These are phyloP conservation scores for Nephotettix cincticeps DNA, from an alignment of 1,140 invertebrate genomes.

Conservation along the genomic window DNA sequence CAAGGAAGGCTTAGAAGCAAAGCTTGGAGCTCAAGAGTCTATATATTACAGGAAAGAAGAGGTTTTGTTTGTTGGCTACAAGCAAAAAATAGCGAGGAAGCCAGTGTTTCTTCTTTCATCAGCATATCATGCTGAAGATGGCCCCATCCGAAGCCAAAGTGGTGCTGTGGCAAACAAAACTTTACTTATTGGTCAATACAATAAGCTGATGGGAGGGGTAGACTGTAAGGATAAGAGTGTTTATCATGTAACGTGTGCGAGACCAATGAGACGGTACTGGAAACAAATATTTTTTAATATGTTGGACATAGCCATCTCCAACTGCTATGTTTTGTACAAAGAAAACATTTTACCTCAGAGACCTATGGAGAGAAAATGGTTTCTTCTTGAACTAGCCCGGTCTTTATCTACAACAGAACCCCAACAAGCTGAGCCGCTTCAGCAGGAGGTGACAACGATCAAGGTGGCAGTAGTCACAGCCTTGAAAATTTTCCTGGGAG, in stretches of 20 bases:
- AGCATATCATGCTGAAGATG: conserved; percentile 17
- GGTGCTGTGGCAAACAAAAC: neutral
- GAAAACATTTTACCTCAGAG: no score
- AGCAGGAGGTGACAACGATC: no score
- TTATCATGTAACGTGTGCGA: conserved; percentile 6
- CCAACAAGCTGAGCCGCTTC: no score
- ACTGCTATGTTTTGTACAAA: conserved; percentile 20
- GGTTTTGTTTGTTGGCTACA: neutral
- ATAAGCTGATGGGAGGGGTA: conserved; percentile 23
- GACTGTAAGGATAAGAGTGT: conserved; percentile 20
- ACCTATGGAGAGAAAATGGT: no score
- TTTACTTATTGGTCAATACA: conserved; percentile 12
- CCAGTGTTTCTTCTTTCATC: neutral
- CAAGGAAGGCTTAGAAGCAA: neutral
- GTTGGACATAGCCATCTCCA: conserved; percentile 11
- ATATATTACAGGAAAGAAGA: conserved; percentile 6
- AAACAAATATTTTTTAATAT: conserved; percentile 23
- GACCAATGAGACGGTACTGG: conserved; percentile 13
- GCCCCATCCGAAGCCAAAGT: neutral
- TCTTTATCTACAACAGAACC: no score
- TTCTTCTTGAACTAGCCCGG: no score
- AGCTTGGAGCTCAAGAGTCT: neutral
- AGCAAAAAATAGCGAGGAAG: neutral
- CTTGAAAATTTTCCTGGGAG: no score
- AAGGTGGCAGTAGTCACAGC: no score